These are phyloP conservation scores for Atherinomorus stipes DNA, from an alignment of 2,113 vertebrate genomes.

Conservation along the genomic window DNA sequence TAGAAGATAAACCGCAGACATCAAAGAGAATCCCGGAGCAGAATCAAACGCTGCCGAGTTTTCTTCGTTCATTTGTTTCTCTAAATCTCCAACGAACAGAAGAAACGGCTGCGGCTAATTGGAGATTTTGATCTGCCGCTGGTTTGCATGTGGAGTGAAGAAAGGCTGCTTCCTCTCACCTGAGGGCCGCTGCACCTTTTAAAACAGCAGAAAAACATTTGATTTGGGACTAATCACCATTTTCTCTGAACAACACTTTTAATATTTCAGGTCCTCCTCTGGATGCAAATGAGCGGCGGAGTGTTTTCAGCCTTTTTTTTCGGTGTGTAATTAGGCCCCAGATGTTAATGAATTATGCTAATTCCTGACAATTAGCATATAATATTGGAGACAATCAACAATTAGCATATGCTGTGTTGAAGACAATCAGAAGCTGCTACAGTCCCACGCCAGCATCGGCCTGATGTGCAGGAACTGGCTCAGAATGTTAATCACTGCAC, in stretches of 20 bases:
- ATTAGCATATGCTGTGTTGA: constrained; percentile 82
- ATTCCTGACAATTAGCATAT: constrained; percentile 85
- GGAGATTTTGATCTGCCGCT: constrained; percentile 28
- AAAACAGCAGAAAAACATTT: constrained; percentile 80
- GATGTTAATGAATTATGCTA: constrained; percentile 88
- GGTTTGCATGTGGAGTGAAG: constrained; percentile 57
- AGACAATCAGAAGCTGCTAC: constrained; percentile 77
- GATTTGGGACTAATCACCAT: constrained; percentile 77
- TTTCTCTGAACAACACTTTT: constrained; percentile 78
- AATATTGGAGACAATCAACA: constrained; percentile 85
- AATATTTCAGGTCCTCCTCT: constrained; percentile 76
- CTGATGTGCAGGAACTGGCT: constrained; percentile 67
- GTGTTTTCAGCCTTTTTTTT: constrained; percentile 67
- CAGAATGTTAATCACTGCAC: constrained; percentile 73
- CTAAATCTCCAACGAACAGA: constrained; percentile 63
- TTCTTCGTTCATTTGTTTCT: constrained; percentile 73
- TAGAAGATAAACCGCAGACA: constrained; percentile 59
- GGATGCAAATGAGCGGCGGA: constrained; percentile 75
- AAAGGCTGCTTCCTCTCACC: constrained; percentile 68
- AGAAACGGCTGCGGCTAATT: constrained; percentile 54
- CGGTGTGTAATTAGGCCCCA: constrained; percentile 84
- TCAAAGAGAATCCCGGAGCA: constrained; percentile 74
- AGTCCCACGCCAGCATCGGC: constrained; percentile 74
- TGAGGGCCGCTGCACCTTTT: constrained; percentile 74
- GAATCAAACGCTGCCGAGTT: constrained; percentile 33